Conservation (phyloP, 1,140 invertebrate genomes). For the Cecropterus lyciades region DNA sequence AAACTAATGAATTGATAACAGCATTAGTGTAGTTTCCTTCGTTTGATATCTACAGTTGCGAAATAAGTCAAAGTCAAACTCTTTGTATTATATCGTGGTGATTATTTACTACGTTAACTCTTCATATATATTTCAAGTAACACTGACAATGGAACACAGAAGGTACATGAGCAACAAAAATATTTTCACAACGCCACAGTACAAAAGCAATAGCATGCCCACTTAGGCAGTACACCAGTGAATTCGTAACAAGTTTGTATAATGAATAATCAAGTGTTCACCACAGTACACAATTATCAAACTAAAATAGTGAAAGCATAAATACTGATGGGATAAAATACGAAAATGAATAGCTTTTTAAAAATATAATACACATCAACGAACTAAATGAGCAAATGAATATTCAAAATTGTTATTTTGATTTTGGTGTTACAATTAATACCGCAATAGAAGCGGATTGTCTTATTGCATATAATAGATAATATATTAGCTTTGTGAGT, state of each 20-base stretch:
- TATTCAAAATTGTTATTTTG: conserved; percentile 33
- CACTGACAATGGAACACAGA: conserved; percentile 61
- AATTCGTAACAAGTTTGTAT: conserved; percentile 45
- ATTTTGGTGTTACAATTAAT: conserved; percentile 8
- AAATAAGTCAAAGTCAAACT: conserved; percentile 83
- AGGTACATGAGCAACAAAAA: conserved; percentile 65
- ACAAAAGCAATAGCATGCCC: conserved; percentile 79
- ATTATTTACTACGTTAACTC: conserved; percentile 63
- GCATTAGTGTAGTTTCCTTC: conserved; percentile 49
- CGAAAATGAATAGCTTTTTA: conserved; percentile 49
- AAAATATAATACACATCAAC: conserved; percentile 49
- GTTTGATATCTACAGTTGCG: conserved; percentile 61
- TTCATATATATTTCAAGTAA: conserved; percentile 58
- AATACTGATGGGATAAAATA: conserved; percentile 58
- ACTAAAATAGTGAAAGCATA: conserved; percentile 66
- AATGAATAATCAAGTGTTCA: conserved; percentile 42
- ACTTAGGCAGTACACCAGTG: conserved; percentile 70
- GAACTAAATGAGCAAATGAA: conserved; percentile 49
- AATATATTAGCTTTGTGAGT: conserved; percentile 26
- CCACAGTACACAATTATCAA: conserved; percentile 47
- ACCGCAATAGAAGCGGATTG: conserved; percentile 21
- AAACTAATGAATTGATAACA: conserved; percentile 48
- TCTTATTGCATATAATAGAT: conserved; percentile 21
- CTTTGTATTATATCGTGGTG: conserved; percentile 69
- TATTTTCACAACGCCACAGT: conserved; percentile 74